Conservation (phyloP, 2,888 invertebrate genomes). For the Ephialtes manifestator region DNA sequence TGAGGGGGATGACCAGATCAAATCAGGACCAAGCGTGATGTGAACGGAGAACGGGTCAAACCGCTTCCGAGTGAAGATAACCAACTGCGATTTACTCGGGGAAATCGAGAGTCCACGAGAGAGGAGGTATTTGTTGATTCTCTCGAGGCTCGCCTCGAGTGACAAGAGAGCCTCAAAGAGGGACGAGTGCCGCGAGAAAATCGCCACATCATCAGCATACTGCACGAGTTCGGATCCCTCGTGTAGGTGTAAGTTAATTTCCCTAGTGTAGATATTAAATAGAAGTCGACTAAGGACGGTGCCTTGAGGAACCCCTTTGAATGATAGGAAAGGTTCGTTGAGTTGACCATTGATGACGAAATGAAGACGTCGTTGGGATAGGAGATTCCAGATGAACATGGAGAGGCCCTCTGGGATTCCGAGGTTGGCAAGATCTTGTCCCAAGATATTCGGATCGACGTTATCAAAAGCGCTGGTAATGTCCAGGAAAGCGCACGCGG, state of each 20-base stretch:
- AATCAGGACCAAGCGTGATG: neutral
- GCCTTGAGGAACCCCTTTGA: slow-evolving; percentile 41
- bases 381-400: slow-evolving; percentile 37
- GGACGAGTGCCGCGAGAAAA: neutral
- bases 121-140: neutral
- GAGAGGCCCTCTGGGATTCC: slow-evolving; percentile 21
- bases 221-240: neutral
- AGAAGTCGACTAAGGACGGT: slow-evolving; percentile 23
- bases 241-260: neutral
- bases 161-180: neutral
- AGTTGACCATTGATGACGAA: slow-evolving; percentile 19
- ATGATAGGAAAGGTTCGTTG: slow-evolving; percentile 2
- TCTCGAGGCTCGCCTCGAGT: neutral
- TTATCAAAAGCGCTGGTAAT: slow-evolving; percentile 47
- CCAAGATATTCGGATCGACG: slow-evolving; percentile 27
- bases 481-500: slow-evolving; percentile 30
- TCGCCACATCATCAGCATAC: slow-evolving; percentile 19
- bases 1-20: neutral
- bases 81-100: slow-evolving; percentile 2
- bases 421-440: slow-evolving; percentile 6
- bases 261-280: slow-evolving; percentile 13
- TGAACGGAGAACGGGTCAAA: neutral
- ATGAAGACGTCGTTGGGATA: slow-evolving; percentile 2
- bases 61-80: no score
- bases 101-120: neutral